A percentile compares a stretch with the other conserved stretches of the same genome.
These are phyloP conservation scores for Brachionus rotundiformis DNA, from an alignment of 1,140 invertebrate species.

Conservation along the genomic window DNA sequence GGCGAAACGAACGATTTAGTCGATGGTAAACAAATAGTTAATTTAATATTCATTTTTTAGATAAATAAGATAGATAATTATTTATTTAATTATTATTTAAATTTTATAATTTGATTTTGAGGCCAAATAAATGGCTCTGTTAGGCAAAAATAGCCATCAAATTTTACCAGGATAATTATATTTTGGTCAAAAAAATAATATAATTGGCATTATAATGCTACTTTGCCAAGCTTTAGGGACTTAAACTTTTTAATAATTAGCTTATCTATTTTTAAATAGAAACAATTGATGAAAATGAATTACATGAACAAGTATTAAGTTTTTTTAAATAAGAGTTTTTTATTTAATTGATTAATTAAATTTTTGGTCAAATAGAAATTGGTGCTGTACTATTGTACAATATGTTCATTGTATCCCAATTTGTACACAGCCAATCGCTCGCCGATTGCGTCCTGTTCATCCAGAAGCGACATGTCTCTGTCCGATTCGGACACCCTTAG, in stretches of 20 bases:
- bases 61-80: no score
- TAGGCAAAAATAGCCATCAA: no score
- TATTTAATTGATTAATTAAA: background rate
- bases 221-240: no score
- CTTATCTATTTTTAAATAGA: background rate
- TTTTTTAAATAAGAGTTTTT: background rate
- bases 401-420: slow-evolving; percentile 35
- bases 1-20: background rate
- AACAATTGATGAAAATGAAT: background rate
- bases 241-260: background rate
- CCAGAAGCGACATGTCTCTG: background rate
- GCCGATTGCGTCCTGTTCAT: background rate
- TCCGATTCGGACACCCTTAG: background rate
- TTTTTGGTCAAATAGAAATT: background rate
- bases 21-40: background rate
- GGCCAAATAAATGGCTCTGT: no score
- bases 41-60: background rate
- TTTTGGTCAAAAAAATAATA: no score
- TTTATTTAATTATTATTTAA: no score
- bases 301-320: background rate
- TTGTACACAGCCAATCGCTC: background rate
- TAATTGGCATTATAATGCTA: no score
- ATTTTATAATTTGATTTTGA: no score
- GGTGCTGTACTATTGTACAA: slow-evolving; percentile 35
- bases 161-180: no score